Evolutionary conservation across 2,888 invertebrate genomes (phyloP), one percentile per base, ranked within the genome.

Genomic region (Agriotes lineatus): DNA sequence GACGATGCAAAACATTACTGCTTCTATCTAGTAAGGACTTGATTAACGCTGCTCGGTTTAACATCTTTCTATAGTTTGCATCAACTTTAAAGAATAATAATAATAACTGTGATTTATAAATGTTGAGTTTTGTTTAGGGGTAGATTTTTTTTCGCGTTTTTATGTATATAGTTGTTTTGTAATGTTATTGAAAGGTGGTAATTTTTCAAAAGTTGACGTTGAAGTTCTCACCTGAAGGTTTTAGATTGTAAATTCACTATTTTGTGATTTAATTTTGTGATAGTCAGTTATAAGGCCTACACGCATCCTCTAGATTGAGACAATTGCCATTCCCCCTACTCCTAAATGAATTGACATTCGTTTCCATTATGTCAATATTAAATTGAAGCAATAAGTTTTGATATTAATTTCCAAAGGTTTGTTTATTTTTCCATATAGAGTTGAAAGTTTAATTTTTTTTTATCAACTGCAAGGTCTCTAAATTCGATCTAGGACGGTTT

Each of bases 41-140:
- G 16, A 42, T 42, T 18, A 39, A 1, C 22, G 22, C 48, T 48
- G 48, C 48, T 48, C 48, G 48, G 22, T 48, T 48, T 48, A 45
- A 76, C 77, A 70, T 66, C 39, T 35, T 35, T 5, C 37, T 6
- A 10, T 6, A 56, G 44, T 35, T 58, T 65, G 59, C 59, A 65
- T 67, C 45, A 25, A 57, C 20, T 54, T 33, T 25, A 25, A 63
- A 61, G 44, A 48, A 50, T 30, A 63, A 42, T 66, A 69, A 66
- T 50, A 71, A 72, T 75, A 75, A 76, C 77, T 77, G 77, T 78
- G 78, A 77, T 77, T 77, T 74, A 73, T 72, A 56, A 54, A 72
- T 60, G 50, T 69, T 71, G 64, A 71, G 60, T 71, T 71, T 67
- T 63, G 35, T 63, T 69, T 72, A 63, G 59, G 58, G 64, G 50